Conservation (phyloP, 2,888 invertebrate genomes). For the Augiades crinisus region DNA sequence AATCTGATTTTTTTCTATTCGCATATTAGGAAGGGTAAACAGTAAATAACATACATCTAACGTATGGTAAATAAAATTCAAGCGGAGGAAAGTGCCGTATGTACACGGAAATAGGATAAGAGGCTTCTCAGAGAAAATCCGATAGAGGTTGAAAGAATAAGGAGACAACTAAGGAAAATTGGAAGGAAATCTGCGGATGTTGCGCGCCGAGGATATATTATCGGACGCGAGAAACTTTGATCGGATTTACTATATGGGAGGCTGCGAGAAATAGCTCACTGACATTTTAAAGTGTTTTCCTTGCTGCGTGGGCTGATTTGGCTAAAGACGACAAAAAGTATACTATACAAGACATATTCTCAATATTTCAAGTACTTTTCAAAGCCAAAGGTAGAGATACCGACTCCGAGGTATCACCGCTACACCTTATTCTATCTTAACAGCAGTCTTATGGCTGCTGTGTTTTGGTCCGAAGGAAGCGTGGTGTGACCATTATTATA, state of each 20-base stretch:
- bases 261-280: not conserved
- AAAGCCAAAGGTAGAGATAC: no score
- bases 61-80: slow-evolving; percentile 9
- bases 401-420: no score
- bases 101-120: slow-evolving; percentile 48
- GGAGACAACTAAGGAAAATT: slow-evolving; percentile 53
- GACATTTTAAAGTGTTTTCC: slow-evolving; percentile 11
- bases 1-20: no score
- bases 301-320: not conserved
- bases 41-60: no score
- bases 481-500: no score
- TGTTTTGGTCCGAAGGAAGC: no score
- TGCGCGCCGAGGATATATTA: slow-evolving; percentile 26
- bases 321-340: no score
- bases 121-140: slow-evolving; percentile 48
- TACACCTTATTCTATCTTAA: no score
- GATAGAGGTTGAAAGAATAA: slow-evolving; percentile 49
- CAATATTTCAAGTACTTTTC: no score
- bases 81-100: slow-evolving; percentile 29
- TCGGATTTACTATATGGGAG: slow-evolving; percentile 19
- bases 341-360: no score
- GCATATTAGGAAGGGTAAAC: no score
- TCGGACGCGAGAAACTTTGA: slow-evolving; percentile 20
- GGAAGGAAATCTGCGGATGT: slow-evolving; percentile 40
- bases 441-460: no score